Evolutionary conservation across 2,113 vertebrate species (phyloP), one percentile per base, ranked within the genome.

Genomic region (Mola mola): DNA sequence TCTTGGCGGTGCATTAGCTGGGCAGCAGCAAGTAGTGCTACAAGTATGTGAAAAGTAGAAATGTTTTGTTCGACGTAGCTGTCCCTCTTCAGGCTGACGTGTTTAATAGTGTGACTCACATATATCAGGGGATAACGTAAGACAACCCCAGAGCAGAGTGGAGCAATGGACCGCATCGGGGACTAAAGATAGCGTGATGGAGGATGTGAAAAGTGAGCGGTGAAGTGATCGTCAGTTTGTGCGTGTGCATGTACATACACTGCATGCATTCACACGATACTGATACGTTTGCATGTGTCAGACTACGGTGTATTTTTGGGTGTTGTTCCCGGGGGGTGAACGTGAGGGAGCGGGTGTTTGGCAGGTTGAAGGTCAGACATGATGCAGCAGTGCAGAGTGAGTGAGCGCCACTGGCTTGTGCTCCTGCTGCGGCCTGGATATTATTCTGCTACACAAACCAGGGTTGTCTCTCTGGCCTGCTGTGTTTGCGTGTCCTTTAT

Each of bases 361-460:
- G 58, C 63, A 49, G 72, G 63, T 73, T 89, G 84, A 85, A 87
- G 87, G 87, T 87, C 85, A 87, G 79, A 79, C 72, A 59, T 76
- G 68, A 83, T 83, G 72, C 81, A 59, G 71, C 81, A 63, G 74
- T 56, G 52, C 50, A 36, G 62, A 68, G 76, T 60, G 77, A 85
- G 66, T 37, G 56, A 72, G 67, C 36, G 77, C 78, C 75, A 49
- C 70, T 16, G 68, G 78, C 75, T 70, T 21, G 17, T 36, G 41
- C 31, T 81, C 72, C 67, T 42, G 63, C 72, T 63, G 70, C 34
- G 17, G 62, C 75, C 62, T 52, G 47, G 66, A 75, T 79, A 66
- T 85, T 69, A 78, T 75, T 83, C 53, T 75, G 72, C 41, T 49
- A 50, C 64, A 24, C 47, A 28, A 38, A 77, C 52, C 24, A 19